Conservation (phyloP, 2,888 invertebrate species). For the Acleris cristana region DNA sequence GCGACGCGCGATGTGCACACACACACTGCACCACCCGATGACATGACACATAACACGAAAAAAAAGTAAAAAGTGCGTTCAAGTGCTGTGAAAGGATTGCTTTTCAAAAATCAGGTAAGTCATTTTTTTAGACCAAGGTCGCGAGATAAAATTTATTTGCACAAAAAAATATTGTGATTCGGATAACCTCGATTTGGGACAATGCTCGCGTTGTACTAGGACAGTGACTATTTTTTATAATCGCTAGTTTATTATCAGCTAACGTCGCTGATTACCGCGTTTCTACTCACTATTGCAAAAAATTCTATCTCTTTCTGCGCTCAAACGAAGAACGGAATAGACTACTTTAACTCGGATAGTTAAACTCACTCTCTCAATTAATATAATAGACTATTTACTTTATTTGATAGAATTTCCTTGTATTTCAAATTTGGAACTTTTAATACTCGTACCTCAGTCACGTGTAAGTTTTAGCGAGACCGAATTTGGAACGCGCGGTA, state of each 20-base stretch:
- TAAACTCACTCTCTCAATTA: neutral
- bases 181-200: slow-evolving; percentile 81
- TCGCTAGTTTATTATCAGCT: slow-evolving; percentile 35
- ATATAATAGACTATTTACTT: neutral
- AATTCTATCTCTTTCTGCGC: slow-evolving; percentile 31
- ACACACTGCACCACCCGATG: slow-evolving; percentile 45
- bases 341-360: slow-evolving; percentile 10
- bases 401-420: neutral
- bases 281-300: slow-evolving; percentile 33
- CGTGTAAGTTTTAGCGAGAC: neutral
- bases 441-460: neutral
- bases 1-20: slow-evolving; percentile 70
- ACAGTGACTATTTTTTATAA: slow-evolving; percentile 38
- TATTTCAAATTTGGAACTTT: neutral
- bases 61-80: slow-evolving; percentile 22
- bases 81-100: slow-evolving; percentile 35
- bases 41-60: slow-evolving; percentile 51
- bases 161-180: slow-evolving; percentile 75
- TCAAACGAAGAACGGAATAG: slow-evolving; percentile 18
- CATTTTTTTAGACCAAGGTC: slow-evolving; percentile 76
- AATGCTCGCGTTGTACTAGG: slow-evolving; percentile 63
- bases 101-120: slow-evolving; percentile 52
- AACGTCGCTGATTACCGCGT: slow-evolving; percentile 32
- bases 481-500: too few species aligned
- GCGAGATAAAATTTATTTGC: slow-evolving; percentile 81